Percentiles rank a stretch among this genome's conserved stretches.
phyloP scores from a whole-genome alignment of 2,888 invertebrate species.

The Rhagium mordax region DNA sequence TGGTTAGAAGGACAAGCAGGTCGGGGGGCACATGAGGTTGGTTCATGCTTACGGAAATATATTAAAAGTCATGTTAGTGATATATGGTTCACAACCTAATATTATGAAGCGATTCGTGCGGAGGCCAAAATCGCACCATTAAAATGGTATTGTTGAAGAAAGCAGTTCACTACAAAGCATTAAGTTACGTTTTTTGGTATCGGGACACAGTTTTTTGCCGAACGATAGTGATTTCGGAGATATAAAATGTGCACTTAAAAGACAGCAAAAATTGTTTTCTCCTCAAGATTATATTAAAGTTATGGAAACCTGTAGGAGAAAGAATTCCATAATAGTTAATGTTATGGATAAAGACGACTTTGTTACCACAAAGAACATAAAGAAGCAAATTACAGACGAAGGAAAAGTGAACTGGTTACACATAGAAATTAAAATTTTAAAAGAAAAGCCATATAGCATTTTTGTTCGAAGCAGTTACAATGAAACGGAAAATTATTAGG shows the following conservation, averaged over 20 bases:
- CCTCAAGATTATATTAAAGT: constrained; percentile 35
- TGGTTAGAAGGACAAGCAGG: constrained; percentile 55
- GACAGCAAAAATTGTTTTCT: background rate
- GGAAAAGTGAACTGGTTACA: constrained; percentile 1
- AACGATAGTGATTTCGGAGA: constrained; percentile 51
- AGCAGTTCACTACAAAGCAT: constrained; percentile 38
- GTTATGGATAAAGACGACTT: constrained; percentile 42
- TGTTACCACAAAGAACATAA: constrained; percentile 36
- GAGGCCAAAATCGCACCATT: background rate
- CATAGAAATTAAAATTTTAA: background rate
- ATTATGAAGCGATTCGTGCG: constrained; percentile 50
- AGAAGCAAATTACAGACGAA: constrained; percentile 47
- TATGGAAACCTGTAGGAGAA: constrained; percentile 35
- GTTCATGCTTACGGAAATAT: constrained; percentile 40
- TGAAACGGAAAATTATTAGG: background rate
- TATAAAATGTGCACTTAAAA: background rate
- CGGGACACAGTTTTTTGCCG: constrained; percentile 50
- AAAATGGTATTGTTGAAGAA: constrained; percentile 39
- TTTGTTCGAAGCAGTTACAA: constrained; percentile 1
- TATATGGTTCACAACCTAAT: constrained; percentile 44
- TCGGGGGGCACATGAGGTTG: constrained; percentile 47
- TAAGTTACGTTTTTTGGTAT: constrained; percentile 44
- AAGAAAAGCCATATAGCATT: constrained; percentile 18
- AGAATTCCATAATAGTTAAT: constrained; percentile 38
- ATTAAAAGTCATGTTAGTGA: constrained; percentile 36